Evolutionary conservation across 2,113 vertebrate species (phyloP), one percentile per base, ranked within the genome.

Genomic region (Peromyscus californicus): DNA sequence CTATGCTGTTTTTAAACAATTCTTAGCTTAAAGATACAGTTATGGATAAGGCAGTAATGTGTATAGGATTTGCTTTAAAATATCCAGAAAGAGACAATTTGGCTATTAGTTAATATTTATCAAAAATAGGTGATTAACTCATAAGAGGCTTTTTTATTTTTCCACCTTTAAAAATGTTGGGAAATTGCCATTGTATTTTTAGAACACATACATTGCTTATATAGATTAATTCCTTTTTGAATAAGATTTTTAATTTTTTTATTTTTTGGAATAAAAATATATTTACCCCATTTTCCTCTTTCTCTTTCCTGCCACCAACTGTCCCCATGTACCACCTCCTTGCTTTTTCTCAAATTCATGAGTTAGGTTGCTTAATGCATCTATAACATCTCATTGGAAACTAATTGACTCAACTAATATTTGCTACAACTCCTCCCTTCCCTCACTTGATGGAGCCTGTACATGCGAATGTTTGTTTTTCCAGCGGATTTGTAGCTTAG

Each of bases 131-230:
- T 89, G 57, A 95, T 86, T 6, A 16, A 45, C 54, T 95, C 22
- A 57, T 51, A 22, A 6, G 33, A 15, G 26, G 63, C 74, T 84
- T 92, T 76, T 80, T 80, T 93, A 42, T 57, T 70, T 39, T 78
- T 92, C 39, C 85, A 39, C 29, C 91, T 75, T 93, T 59, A 19
- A 59, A 70, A 91, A 42, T 86, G 31, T 59, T 97, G 85, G 29
- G 59, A 93, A 69, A 69, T 54, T 89, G 72, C n/a, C 76, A 69
- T 87, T 54, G 63, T 69, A 88, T 57, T 94, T 96, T 96, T 63
- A 90, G 11, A 88, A 31, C 70, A 10, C 93, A 93, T 48, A 69
- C 67, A 51, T 83, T 95, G 82, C 82, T 67, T 72, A 83, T 39
- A 72, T 69, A 87, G 19, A 26, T 79, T 45, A 90, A 84, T 22